phyloP scores from a whole-genome alignment of 1,140 invertebrate species.

The Lepeophtheirus salmonis region DNA sequence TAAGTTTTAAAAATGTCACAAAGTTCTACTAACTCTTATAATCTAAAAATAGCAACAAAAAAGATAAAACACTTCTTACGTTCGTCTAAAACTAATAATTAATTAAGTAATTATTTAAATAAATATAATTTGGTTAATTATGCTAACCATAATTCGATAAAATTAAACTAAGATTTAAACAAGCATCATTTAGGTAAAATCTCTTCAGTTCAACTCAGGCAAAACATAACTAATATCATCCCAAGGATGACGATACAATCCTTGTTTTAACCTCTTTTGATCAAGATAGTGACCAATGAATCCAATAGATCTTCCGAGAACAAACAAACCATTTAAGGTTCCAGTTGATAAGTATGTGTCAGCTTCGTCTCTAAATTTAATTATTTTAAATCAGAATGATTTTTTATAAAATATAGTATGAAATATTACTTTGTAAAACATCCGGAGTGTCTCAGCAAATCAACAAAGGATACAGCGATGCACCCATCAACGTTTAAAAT shows the following conservation, averaged over 20 bases:
- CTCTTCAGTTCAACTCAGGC: constrained; percentile 46
- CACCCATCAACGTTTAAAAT: constrained; percentile 98
- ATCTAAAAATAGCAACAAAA: no score
- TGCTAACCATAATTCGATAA: no score
- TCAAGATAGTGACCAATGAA: constrained; percentile 98
- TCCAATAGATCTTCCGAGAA: constrained; percentile 90
- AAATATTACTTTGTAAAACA: constrained; percentile 87
- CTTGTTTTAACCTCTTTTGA: constrained; percentile 95
- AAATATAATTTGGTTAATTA: no score
- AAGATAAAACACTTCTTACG: no score
- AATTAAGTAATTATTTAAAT: no score
- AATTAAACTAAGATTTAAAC: no score
- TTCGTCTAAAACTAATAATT: no score
- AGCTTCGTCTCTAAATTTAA: constrained; percentile 41
- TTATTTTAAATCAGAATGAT: neutral
- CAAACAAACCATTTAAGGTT: constrained; percentile 92
- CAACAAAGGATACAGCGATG: constrained; percentile 90
- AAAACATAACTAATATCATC: constrained; percentile 98
- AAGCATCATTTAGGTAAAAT: no score
- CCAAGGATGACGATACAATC: constrained; percentile 97
- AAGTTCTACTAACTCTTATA: no score
- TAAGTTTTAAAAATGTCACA: no score
- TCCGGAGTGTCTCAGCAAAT: constrained; percentile 75
- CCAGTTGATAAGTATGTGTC: constrained; percentile 95
- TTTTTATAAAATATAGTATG: neutral